Evolutionary conservation across 2,797 vertebrate species (phyloP), one percentile per base, ranked within the genome.

Genomic region (Pseudochromis fuscus): DNA sequence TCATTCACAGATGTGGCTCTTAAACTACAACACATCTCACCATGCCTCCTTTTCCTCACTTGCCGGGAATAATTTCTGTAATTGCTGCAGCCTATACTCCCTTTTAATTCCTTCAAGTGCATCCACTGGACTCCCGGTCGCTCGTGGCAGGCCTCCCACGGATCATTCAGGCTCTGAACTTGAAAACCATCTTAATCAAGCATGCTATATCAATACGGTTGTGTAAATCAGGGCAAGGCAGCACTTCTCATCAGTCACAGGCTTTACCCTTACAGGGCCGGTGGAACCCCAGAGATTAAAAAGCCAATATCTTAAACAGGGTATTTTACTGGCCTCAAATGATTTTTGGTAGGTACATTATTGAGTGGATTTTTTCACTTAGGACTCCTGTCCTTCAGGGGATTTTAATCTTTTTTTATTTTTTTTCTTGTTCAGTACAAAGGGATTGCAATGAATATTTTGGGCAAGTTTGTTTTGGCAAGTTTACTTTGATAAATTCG

Each of bases 91-190:
- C 70, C 67, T 37, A 13, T 35, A 62, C 45, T 72, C 40, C 33
- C 49, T 83, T 89, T 84, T 88, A 85, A 91, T 92, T 90, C 77
- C 75, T 88, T 72, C 78, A 87, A 92, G 91, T 90, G 88, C 84
- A 84, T 81, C 75, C 61, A 71, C 55, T 18, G 62, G 62, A 75
- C 74, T 76, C 38, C 44, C 35, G 48, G 58, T 57, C 6, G 37
- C 65, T 78, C 25, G 48, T 62, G 80, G 75, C 80, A 77, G 25
- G 10, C 76, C 70, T 83, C 75, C 68, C 56, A 65, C 9, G n/a
- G 51, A 85, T 78, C 73, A 75, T 66, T 83, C 71, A 58, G 37
- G 35, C 56, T 21, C 37, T 13, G 18, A 72, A 77, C 69, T 66
- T 33, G 37, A 69, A 84, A 84, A 81, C 50, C 58, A 79, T 88